Evolutionary conservation across 2,113 vertebrate genomes (phyloP), one percentile per base, ranked within the genome.

Genomic region (Micromys minutus): DNA sequence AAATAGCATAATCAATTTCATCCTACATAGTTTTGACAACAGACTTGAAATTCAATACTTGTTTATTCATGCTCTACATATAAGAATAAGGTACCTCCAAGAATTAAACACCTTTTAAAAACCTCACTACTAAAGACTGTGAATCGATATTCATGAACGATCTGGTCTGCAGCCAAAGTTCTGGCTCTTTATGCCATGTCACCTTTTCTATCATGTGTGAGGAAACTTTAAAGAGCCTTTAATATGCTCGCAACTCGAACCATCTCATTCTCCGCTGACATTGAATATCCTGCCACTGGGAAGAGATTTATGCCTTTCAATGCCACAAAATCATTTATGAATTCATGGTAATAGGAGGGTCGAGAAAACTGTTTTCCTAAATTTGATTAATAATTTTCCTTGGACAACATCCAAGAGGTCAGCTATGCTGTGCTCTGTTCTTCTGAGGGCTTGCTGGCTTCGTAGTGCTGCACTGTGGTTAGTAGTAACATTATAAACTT

Each of bases 101-200:
- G 71, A 90, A 12, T 75, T 90, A 86, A 97, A 19, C 42, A 36
- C 2, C 83, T 93, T 95, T 97, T 72, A 59, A 93, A 85, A 95
- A 86, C 90, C 39, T 45, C 4, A 45, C 12, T 92, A 36, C 17
- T 72, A 79, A 92, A 89, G 21, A 59, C 11, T 34, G 7, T 92
- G 13, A 94, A 65, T 10, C 45, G 74, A 9, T 52, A 50, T 50
- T 71, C 13, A 57, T 76, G 91, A 29, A 55, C 0, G 45, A 50
- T 81, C 29, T 86, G 88, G 36, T 86, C 76, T 88, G 7, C 22
- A 89, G 50, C 67, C 52, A 94, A 92, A 83, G 71, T 24, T 76
- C 61, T 39, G 42, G 29, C 10, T 50, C 87, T 92, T 57, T 39
- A 77, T 24, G 42, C 67, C 36, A 85, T 91, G 24, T 67, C 16